Evolutionary conservation across 2,113 vertebrate genomes (phyloP).

Genomic region (Heterochromis multidens): DNA sequence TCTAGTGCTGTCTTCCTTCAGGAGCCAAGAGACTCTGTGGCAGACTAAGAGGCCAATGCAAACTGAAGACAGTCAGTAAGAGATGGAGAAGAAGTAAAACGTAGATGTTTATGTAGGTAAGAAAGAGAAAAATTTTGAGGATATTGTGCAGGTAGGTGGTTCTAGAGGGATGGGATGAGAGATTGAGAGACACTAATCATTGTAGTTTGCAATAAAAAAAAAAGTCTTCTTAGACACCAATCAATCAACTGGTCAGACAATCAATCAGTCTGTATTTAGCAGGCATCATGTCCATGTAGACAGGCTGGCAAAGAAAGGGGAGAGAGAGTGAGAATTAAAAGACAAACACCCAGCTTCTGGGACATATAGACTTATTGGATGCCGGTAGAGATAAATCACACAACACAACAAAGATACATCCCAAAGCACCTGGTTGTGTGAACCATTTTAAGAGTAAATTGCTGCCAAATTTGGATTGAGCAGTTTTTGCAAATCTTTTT

Average conservation of each 20-base stretch:
- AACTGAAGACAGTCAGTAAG: conserved; percentile 50
- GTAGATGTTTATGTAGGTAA: neutral
- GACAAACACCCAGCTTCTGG: neutral
- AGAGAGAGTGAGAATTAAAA: neutral
- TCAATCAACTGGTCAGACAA: conserved; percentile 44
- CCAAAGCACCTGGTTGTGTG: neutral
- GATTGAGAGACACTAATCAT: conserved; percentile 47
- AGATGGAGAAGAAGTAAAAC: neutral
- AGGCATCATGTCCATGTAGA: conserved; percentile 14
- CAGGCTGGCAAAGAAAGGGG: conserved; percentile 11
- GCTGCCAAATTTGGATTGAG: neutral
- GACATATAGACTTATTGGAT: neutral
- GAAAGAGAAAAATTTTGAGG: conserved; percentile 12
- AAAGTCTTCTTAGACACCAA: conserved; percentile 32
- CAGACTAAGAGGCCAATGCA: conserved; percentile 26
- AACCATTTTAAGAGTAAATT: neutral
- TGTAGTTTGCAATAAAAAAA: conserved; percentile 44
- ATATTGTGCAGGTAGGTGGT: neutral
- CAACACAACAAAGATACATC: neutral
- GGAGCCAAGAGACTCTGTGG: conserved; percentile 49
- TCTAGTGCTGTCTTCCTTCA: conserved; percentile 65
- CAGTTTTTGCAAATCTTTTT: neutral
- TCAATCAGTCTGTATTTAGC: conserved; percentile 58
- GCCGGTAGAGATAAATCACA: neutral
- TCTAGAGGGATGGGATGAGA: neutral